Evolutionary conservation across 2,888 invertebrate genomes (phyloP).

Genomic region (Danaus chrysippus): DNA sequence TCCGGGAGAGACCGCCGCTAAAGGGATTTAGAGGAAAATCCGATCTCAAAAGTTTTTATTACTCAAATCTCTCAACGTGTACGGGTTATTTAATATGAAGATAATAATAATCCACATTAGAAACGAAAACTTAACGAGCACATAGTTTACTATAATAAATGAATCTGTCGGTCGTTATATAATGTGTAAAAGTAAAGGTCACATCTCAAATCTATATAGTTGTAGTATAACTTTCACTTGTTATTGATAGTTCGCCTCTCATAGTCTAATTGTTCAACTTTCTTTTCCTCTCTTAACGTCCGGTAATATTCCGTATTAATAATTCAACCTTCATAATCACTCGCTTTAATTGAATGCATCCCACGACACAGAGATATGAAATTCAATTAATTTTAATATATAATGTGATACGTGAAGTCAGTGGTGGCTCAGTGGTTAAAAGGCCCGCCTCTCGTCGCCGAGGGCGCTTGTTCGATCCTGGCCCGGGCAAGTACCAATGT

Average conservation of each 20-base stretch:
- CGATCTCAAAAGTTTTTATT: background rate
- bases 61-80: background rate
- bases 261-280: conserved; percentile 1
- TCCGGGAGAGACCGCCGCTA: background rate
- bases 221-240: background rate
- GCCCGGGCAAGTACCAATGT: too few species aligned
- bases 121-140: background rate
- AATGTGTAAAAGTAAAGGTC: background rate
- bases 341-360: background rate
- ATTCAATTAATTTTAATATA: too few species aligned
- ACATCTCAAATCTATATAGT: background rate
- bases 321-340: background rate
- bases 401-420: too few species aligned
- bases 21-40: conserved; percentile 1
- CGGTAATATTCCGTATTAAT: background rate
- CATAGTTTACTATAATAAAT: background rate
- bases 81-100: background rate
- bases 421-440: too few species aligned
- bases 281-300: conserved; percentile 1
- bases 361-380: background rate
- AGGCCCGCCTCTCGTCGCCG: too few species aligned
- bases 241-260: background rate
- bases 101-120: background rate
- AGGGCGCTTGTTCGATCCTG: too few species aligned
- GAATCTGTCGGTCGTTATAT: background rate